These are phyloP conservation scores for Zenarchopterus dispar DNA, from an alignment of 2,797 vertebrate species.

Conservation along the genomic window DNA sequence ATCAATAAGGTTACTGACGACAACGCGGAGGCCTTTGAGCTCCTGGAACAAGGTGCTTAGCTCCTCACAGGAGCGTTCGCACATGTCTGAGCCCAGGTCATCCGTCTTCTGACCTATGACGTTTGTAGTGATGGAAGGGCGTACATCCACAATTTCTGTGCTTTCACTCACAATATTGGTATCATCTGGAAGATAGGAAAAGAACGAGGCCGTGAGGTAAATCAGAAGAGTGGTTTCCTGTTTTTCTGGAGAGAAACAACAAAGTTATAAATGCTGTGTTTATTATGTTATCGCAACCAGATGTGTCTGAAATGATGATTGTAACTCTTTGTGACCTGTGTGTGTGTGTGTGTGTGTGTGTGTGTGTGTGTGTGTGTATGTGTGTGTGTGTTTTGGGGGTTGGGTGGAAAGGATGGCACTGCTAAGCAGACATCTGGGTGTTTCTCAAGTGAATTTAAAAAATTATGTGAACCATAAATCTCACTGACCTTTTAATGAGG, in stretches of 20 bases:
- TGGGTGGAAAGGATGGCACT: slow-evolving; percentile 9
- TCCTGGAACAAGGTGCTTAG: slow-evolving; percentile 92
- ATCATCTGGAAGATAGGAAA: slow-evolving; percentile 79
- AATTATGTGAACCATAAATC: slow-evolving; percentile 52
- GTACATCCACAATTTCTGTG: slow-evolving; percentile 88
- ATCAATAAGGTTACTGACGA: slow-evolving; percentile 92
- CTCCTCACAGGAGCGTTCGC: slow-evolving; percentile 94
- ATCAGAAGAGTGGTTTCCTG: slow-evolving; percentile 51
- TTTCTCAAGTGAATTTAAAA: slow-evolving; percentile 57
- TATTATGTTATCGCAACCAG: slow-evolving; percentile 65
- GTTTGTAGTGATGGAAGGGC: slow-evolving; percentile 85
- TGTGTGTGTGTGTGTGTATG: no score
- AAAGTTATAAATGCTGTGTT: slow-evolving; percentile 1
- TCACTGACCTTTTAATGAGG: slow-evolving; percentile 42
- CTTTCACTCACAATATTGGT: slow-evolving; percentile 88
- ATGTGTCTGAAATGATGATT: slow-evolving; percentile 59
- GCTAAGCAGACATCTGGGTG: slow-evolving; percentile 46
- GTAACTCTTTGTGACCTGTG: slow-evolving; percentile 50
- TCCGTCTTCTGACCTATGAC: slow-evolving; percentile 84
- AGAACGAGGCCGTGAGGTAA: slow-evolving; percentile 10
- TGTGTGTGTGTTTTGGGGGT: no score
- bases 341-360: no score
- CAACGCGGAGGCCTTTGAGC: slow-evolving; percentile 89
- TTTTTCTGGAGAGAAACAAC: slow-evolving; percentile 48
- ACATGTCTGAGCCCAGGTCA: slow-evolving; percentile 83